A percentile compares a stretch with the other conserved stretches of the same genome.
Evolutionary conservation across 2,888 invertebrate genomes (phyloP).

Genomic region (Sericinus montela): DNA sequence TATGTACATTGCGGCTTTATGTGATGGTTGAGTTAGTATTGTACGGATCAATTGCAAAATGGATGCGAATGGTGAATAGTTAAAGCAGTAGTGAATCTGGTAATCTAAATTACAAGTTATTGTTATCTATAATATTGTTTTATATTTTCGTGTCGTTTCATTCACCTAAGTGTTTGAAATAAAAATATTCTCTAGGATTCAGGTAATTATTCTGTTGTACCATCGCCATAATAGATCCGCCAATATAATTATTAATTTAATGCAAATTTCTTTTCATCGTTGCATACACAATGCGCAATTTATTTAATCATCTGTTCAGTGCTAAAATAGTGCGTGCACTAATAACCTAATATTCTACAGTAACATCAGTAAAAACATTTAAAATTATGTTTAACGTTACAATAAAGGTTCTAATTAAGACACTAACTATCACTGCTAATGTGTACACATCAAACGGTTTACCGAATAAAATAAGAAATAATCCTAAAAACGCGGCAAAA

Average conservation of each 20-base stretch:
- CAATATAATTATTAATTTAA: neutral
- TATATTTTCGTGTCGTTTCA: neutral
- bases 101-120: slow-evolving; percentile 8
- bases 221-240: slow-evolving; percentile 44
- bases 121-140: neutral
- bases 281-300: neutral
- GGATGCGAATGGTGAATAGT: neutral
- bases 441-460: slow-evolving; percentile 67
- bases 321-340: slow-evolving; percentile 13
- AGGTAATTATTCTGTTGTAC: slow-evolving; percentile 47
- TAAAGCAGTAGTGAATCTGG: neutral
- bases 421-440: slow-evolving; percentile 61
- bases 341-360: slow-evolving; percentile 26
- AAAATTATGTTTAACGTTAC: slow-evolving; percentile 52
- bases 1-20: slow-evolving; percentile 15
- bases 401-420: slow-evolving; percentile 57
- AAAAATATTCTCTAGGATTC: slow-evolving; percentile 22
- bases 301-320: neutral
- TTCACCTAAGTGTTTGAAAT: slow-evolving; percentile 6
- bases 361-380: slow-evolving; percentile 45
- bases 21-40: neutral
- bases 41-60: slow-evolving; percentile 1
- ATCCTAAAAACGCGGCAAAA: slow-evolving; percentile 41
- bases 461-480: slow-evolving; percentile 47
- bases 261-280: neutral